Evolutionary conservation across 2,113 vertebrate species (phyloP).

Genomic region (Hiodon tergisus): DNA sequence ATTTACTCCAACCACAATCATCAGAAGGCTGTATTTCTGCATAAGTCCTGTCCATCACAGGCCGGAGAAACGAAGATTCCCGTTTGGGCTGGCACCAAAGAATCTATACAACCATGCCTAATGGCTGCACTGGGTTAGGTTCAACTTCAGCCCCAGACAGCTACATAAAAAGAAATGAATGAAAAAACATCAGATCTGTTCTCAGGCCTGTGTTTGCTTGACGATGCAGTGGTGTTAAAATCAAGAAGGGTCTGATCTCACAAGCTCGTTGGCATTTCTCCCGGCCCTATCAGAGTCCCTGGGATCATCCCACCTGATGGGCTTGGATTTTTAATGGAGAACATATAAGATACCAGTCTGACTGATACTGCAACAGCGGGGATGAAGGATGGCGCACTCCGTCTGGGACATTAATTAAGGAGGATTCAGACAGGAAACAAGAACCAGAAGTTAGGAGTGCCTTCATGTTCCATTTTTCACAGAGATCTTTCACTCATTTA

Average conservation of each 20-base stretch:
- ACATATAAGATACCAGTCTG: constrained; percentile 34
- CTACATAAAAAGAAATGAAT: neutral
- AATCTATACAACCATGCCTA: constrained; percentile 47
- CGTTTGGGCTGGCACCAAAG: constrained; percentile 36
- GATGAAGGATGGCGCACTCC: constrained; percentile 45
- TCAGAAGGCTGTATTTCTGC: constrained; percentile 39
- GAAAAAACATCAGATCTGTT: constrained; percentile 53
- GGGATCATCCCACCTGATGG: no score
- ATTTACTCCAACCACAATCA: constrained; percentile 61
- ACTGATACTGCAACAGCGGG: constrained; percentile 27
- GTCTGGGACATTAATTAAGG: constrained; percentile 63
- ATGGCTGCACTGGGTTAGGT: constrained; percentile 48
- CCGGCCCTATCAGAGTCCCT: neutral
- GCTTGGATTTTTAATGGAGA: neutral
- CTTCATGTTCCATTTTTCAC: constrained; percentile 54
- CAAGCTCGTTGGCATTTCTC: neutral
- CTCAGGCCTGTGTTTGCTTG: constrained; percentile 47
- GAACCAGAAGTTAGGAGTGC: constrained; percentile 49
- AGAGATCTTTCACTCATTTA: neutral
- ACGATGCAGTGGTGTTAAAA: constrained; percentile 34
- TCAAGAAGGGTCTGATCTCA: constrained; percentile 57
- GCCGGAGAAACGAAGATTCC: constrained; percentile 21
- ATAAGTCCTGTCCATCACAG: neutral
- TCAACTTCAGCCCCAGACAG: constrained; percentile 40
- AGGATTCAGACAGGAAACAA: constrained; percentile 60